Percentiles rank a stretch among this genome's conserved stretches.
Evolutionary conservation across 2,888 invertebrate species (phyloP).

Genomic region (Thera britannica): DNA sequence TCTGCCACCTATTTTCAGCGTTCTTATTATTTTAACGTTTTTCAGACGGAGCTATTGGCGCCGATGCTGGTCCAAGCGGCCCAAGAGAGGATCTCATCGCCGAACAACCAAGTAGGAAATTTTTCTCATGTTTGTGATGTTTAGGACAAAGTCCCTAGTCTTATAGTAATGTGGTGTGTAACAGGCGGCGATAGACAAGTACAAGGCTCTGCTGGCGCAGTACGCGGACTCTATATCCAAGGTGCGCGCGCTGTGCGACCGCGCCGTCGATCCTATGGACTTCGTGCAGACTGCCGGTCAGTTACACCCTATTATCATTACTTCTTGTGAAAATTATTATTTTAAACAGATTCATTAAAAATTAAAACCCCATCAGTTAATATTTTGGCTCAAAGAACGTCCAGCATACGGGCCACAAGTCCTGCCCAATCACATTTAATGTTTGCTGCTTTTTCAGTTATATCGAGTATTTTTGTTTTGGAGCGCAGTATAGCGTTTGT

Average conservation of each 20-base stretch:
- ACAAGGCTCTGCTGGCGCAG: slow-evolving; percentile 89
- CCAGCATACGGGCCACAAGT: too few species aligned
- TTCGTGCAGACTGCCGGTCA: slow-evolving; percentile 96
- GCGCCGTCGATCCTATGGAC: slow-evolving; percentile 97
- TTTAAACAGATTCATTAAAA: too few species aligned
- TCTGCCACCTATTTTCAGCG: too few species aligned
- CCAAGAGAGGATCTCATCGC: slow-evolving; percentile 59
- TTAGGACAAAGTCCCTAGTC: not conserved
- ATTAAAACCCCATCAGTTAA: too few species aligned
- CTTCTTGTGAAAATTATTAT: too few species aligned
- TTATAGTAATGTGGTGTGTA: too few species aligned
- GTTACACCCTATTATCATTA: not conserved
- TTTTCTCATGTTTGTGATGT: not conserved
- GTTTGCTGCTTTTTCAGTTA: too few species aligned
- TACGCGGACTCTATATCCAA: slow-evolving; percentile 95
- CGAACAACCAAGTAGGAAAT: slow-evolving; percentile 58
- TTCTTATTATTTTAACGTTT: not conserved
- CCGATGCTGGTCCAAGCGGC: slow-evolving; percentile 73
- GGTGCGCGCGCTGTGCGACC: slow-evolving; percentile 95
- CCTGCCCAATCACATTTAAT: too few species aligned
- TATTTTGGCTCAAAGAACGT: too few species aligned
- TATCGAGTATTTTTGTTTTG: too few species aligned
- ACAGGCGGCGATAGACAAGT: slow-evolving; percentile 93
- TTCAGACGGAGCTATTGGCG: slow-evolving; percentile 68
- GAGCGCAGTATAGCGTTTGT: too few species aligned